Conservation (phyloP, 2,797 vertebrate species). For the Erithacus rubecula region DNA sequence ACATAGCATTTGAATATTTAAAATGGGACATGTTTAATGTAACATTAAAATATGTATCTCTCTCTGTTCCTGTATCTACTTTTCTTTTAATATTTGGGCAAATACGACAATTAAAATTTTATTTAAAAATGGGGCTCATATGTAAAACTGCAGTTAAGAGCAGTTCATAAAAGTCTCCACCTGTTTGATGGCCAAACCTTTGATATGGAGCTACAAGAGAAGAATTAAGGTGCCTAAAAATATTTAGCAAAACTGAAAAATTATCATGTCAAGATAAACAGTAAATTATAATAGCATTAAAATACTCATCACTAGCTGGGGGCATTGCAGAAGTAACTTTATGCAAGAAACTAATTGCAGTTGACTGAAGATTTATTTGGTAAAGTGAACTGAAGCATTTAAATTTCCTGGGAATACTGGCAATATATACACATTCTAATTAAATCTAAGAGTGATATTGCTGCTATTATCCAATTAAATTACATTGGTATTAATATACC, state of each 20-base stretch:
- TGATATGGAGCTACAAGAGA: background rate
- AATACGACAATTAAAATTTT: background rate
- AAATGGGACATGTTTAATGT: background rate
- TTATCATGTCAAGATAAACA: background rate
- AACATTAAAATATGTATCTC: accelerated
- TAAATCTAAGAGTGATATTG: background rate
- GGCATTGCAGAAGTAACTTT: background rate
- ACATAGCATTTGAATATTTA: background rate
- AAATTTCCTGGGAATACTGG: background rate
- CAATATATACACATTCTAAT: background rate
- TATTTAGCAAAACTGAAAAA: background rate
- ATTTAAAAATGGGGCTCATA: background rate
- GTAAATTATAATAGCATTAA: background rate
- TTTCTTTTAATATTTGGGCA: background rate
- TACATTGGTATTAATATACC: background rate
- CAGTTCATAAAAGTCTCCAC: background rate
- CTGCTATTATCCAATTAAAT: background rate
- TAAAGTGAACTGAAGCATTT: background rate
- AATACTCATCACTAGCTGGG: background rate
- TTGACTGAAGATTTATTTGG: background rate
- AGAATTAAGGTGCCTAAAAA: background rate
- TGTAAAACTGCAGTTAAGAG: background rate
- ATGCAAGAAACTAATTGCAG: background rate
- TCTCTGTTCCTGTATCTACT: background rate
- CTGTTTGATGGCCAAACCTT: background rate